Conservation (phyloP, 2,113 vertebrate species). For the Carettochelys insculpta region DNA sequence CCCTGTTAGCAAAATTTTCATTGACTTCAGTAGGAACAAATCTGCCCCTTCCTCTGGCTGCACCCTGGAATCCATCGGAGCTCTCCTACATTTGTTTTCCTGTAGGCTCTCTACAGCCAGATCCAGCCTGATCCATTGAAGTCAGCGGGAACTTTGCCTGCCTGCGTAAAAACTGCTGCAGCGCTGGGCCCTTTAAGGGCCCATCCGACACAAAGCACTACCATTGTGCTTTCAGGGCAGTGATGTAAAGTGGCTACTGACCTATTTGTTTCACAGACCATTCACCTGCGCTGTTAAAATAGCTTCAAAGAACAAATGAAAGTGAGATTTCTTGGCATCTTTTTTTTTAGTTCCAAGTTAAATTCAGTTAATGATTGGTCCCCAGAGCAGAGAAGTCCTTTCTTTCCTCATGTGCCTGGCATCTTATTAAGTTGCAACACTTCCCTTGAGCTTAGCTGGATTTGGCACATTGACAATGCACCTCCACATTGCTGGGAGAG, state of each 20-base stretch:
- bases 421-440: constrained; percentile 33
- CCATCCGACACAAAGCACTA: background rate
- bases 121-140: background rate
- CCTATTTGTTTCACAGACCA: background rate
- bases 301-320: background rate
- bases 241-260: background rate
- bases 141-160: background rate
- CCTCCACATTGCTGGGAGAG: constrained; percentile 73
- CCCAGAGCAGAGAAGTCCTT: background rate
- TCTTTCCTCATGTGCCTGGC: background rate
- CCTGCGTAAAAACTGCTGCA: background rate
- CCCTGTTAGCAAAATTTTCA: background rate
- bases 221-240: background rate
- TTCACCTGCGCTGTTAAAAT: background rate
- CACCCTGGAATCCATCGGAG: background rate
- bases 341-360: constrained; percentile 3
- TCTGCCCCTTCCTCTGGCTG: fast-evolving
- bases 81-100: background rate
- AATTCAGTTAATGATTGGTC: background rate
- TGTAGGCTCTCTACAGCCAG: background rate
- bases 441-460: constrained; percentile 47
- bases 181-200: fast-evolving
- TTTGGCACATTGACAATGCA: constrained; percentile 64
- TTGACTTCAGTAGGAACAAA: background rate
- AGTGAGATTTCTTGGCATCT: background rate